A percentile compares a stretch with the other conserved stretches of the same genome.
These are phyloP conservation scores for Thryonomys swinderianus DNA, from an alignment of 2,113 vertebrate genomes.

Conservation along the genomic window DNA sequence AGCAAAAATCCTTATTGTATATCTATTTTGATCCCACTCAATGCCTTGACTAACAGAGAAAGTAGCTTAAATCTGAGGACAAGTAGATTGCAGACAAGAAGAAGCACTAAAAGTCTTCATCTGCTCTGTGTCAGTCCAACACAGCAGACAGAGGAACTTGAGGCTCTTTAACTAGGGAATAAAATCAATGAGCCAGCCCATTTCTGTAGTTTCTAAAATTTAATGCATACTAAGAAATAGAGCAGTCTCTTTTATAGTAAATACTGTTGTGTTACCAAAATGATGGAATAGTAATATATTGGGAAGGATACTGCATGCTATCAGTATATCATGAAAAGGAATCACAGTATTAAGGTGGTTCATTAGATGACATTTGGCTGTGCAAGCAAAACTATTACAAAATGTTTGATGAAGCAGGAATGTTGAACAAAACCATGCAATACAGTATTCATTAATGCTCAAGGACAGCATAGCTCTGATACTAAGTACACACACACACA, in stretches of 20 bases:
- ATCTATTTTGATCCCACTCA: background rate
- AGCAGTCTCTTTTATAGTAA: background rate
- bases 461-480: background rate
- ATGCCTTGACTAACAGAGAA: background rate
- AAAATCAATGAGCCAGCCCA: slow-evolving; percentile 8
- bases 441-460: background rate
- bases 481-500: background rate
- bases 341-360: background rate
- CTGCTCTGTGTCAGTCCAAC: background rate
- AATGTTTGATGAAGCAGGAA: background rate
- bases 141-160: background rate
- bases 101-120: background rate
- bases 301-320: background rate
- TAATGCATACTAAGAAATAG: background rate
- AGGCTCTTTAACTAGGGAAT: background rate
- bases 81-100: background rate
- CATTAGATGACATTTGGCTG: background rate
- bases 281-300: background rate
- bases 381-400: background rate
- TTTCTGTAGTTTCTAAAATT: slow-evolving; percentile 2
- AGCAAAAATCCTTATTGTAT: background rate
- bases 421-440: slow-evolving; percentile 1
- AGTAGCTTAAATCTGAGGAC: background rate
- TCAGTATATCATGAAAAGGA: background rate
- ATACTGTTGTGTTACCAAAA: background rate